A percentile compares a stretch with the other conserved stretches of the same genome.
phyloP scores from a whole-genome alignment of 2,888 invertebrate genomes.

The Onthophagus sagittarius region DNA sequence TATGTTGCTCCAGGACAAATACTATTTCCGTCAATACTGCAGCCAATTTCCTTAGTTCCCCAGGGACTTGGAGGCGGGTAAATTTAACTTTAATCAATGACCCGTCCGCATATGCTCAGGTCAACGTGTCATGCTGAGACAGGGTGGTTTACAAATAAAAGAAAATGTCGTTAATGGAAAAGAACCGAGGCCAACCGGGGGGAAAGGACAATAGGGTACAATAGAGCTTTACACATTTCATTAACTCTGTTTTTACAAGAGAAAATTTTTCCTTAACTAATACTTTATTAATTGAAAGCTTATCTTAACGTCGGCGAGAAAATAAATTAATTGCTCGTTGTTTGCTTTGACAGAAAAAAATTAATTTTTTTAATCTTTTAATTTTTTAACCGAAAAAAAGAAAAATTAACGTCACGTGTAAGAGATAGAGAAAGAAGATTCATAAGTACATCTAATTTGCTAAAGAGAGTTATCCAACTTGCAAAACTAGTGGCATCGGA shows the following conservation, averaged over 20 bases:
- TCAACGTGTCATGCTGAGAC: neutral
- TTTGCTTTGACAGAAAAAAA: neutral
- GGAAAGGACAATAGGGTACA: neutral
- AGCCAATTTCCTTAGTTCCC: neutral
- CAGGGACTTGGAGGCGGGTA: neutral
- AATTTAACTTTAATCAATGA: neutral
- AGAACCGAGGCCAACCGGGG: neutral
- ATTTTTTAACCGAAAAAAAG: too few species aligned
- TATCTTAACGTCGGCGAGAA: neutral
- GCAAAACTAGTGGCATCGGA: neutral
- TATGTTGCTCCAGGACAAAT: neutral
- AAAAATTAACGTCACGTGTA: neutral
- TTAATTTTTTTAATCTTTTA: too few species aligned
- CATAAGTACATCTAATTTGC: neutral
- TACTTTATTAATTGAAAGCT: neutral
- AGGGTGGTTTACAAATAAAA: neutral
- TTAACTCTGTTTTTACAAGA: neutral
- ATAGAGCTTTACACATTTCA: neutral
- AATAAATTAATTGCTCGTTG: neutral
- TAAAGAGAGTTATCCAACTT: neutral
- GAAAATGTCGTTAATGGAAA: neutral
- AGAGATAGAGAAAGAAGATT: neutral
- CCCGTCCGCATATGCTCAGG: neutral
- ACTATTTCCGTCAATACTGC: neutral
- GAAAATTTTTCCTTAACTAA: neutral